Percentiles rank a stretch among this genome's conserved stretches.
These are phyloP conservation scores for Malacosoma neustria DNA, from an alignment of 2,888 invertebrate species.

Conservation along the genomic window DNA sequence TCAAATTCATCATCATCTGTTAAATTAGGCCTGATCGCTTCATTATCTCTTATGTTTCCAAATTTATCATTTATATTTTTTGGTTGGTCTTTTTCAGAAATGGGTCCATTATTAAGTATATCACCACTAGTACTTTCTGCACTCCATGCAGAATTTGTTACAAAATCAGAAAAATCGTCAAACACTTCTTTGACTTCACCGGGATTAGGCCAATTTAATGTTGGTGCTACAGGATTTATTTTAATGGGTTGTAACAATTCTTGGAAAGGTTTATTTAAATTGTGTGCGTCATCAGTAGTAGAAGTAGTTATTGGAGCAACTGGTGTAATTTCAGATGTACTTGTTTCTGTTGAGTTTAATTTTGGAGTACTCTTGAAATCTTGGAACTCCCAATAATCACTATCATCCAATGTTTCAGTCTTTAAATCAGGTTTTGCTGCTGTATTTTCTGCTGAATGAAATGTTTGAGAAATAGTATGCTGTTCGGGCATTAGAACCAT, in stretches of 20 bases:
- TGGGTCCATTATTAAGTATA: conserved; percentile 5
- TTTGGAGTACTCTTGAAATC: conserved; percentile 41
- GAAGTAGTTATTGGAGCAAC: not conserved
- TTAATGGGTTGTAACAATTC: conserved; percentile 60
- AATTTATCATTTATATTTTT: conserved; percentile 9
- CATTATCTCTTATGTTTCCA: conserved; percentile 7
- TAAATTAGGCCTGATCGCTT: conserved; percentile 10
- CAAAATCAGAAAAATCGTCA: conserved; percentile 59
- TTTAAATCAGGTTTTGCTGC: conserved; percentile 14
- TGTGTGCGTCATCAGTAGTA: not conserved
- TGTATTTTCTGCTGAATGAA: conserved; percentile 13
- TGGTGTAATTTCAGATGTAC: conserved; percentile 6
- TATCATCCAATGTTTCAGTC: conserved; percentile 31
- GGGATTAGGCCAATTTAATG: conserved; percentile 68
- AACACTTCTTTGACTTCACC: conserved; percentile 63
- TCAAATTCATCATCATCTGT: conserved; percentile 56
- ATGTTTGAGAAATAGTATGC: conserved; percentile 18
- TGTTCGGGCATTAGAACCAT: conserved; percentile 38
- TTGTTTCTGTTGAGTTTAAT: conserved; percentile 10
- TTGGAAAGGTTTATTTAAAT: conserved; percentile 23
- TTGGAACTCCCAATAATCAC: conserved; percentile 63
- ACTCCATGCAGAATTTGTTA: conserved; percentile 36
- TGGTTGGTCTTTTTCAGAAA: conserved; percentile 6
- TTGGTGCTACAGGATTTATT: conserved; percentile 51
- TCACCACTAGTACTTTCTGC: conserved; percentile 17